phyloP scores from a whole-genome alignment of 2,888 invertebrate genomes.

The Drosophila sordidapex region DNA sequence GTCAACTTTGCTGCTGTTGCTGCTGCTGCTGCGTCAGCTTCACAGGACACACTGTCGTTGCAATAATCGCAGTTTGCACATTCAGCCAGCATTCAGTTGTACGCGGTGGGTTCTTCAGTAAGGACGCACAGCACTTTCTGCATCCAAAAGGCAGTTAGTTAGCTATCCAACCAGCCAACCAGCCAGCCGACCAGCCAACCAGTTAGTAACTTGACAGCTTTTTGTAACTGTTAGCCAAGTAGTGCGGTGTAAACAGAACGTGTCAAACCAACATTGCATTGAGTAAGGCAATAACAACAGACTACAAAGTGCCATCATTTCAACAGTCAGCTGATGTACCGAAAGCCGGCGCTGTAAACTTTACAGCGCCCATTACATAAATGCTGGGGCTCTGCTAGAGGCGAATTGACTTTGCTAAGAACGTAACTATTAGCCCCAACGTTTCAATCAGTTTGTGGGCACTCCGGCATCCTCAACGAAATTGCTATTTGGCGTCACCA shows the following conservation, averaged over 20 bases:
- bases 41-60: slow-evolving; percentile 48
- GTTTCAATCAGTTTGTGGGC: slow-evolving; percentile 12
- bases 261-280: neutral
- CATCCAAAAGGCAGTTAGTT: slow-evolving; percentile 29
- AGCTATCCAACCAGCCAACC: slow-evolving; percentile 21
- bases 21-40: slow-evolving; percentile 52
- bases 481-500: slow-evolving; percentile 35
- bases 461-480: slow-evolving; percentile 19
- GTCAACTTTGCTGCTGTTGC: slow-evolving; percentile 19
- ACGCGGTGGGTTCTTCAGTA: slow-evolving; percentile 84
- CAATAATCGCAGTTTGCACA: slow-evolving; percentile 79
- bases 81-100: slow-evolving; percentile 80
- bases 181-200: slow-evolving; percentile 19
- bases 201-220: slow-evolving; percentile 22
- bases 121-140: slow-evolving; percentile 78
- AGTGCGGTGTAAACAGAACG: slow-evolving; percentile 26
- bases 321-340: neutral
- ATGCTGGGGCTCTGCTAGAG: slow-evolving; percentile 46
- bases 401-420: slow-evolving; percentile 29
- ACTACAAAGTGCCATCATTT: neutral
- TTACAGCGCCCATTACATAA: slow-evolving; percentile 68
- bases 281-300: slow-evolving; percentile 4
- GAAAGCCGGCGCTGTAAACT: slow-evolving; percentile 62
- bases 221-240: slow-evolving; percentile 19
- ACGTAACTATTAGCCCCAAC: slow-evolving; percentile 5